Evolutionary conservation across 2,797 vertebrate genomes (phyloP).

Genomic region (Tokudaia tokunoshimensis): DNA sequence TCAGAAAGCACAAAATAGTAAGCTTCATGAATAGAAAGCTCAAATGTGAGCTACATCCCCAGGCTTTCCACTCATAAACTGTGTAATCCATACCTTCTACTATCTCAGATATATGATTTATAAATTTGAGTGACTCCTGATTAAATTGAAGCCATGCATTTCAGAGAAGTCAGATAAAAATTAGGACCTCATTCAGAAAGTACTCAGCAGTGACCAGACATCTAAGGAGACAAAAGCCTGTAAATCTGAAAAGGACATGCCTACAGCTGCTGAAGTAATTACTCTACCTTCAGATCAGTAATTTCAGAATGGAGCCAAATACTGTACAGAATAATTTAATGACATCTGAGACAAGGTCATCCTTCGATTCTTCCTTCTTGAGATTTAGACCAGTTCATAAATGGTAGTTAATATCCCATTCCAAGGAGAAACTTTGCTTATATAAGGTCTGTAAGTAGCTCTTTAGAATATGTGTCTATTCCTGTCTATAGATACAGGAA

Average conservation of each 20-base stretch:
- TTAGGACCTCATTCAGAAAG: conserved; percentile 44
- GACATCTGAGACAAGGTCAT: conserved; percentile 68
- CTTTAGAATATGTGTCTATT: conserved; percentile 54
- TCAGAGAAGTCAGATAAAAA: conserved; percentile 58
- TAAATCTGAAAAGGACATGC: conserved; percentile 62
- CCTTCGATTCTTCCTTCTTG: conserved; percentile 47
- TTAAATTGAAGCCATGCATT: conserved; percentile 63
- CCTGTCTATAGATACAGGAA: background rate
- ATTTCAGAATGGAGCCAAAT: conserved; percentile 6
- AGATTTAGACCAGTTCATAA: conserved; percentile 73
- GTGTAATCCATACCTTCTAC: background rate
- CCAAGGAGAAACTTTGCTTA: conserved; percentile 54
- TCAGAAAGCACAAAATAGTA: background rate
- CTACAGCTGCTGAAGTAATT: conserved; percentile 53
- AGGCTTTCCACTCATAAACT: background rate
- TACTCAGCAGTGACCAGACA: conserved; percentile 45
- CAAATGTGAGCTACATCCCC: background rate
- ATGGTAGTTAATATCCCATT: conserved; percentile 58
- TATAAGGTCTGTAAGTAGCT: conserved; percentile 23
- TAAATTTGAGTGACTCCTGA: conserved; percentile 37
- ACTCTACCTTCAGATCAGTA: conserved; percentile 34
- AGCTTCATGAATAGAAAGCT: background rate
- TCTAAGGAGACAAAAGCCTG: conserved; percentile 52
- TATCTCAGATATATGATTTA: conserved; percentile 45
- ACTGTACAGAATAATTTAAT: conserved; percentile 45